Evolutionary conservation across 2,888 invertebrate genomes (phyloP).

Genomic region (Diarsia mendica): DNA sequence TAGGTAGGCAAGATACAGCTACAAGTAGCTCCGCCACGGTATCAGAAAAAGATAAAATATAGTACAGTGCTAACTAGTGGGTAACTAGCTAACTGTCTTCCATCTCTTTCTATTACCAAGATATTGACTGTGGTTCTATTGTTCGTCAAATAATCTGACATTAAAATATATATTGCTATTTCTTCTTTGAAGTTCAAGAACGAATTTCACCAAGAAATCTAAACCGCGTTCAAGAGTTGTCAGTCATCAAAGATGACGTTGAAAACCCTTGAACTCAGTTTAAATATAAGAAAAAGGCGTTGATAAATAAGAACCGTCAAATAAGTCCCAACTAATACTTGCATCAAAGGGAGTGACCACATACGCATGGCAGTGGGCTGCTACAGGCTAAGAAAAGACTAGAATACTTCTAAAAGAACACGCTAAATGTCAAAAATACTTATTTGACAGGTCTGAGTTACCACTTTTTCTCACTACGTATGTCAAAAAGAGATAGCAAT

Average conservation of each 20-base stretch:
- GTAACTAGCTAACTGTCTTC: background rate
- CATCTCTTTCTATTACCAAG: conserved; percentile 14
- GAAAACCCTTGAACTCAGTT: background rate
- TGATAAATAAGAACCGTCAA: conserved; percentile 3
- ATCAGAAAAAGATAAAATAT: conserved; percentile 16
- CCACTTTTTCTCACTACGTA: background rate
- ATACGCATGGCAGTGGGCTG: background rate
- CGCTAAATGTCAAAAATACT: background rate
- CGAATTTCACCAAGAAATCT: background rate
- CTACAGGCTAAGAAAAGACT: conserved; percentile 29
- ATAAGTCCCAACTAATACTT: conserved; percentile 10
- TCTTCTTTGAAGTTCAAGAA: background rate
- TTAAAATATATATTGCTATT: conserved; percentile 8
- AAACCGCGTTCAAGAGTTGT: background rate
- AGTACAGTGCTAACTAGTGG: background rate
- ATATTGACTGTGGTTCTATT: background rate
- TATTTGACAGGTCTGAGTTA: background rate
- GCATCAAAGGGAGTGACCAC: background rate
- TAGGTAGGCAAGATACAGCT: conserved; percentile 13
- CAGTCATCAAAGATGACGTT: background rate
- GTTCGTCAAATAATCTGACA: background rate
- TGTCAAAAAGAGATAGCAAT: conserved; percentile 20
- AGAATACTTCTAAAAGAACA: conserved; percentile 30
- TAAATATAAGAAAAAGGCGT: background rate
- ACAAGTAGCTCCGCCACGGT: background rate